Percentiles rank a stretch among this genome's conserved stretches.
These are phyloP conservation scores for Porites evermanni DNA, from an alignment of 92 coral and sea anemone species.

Conservation along the genomic window DNA sequence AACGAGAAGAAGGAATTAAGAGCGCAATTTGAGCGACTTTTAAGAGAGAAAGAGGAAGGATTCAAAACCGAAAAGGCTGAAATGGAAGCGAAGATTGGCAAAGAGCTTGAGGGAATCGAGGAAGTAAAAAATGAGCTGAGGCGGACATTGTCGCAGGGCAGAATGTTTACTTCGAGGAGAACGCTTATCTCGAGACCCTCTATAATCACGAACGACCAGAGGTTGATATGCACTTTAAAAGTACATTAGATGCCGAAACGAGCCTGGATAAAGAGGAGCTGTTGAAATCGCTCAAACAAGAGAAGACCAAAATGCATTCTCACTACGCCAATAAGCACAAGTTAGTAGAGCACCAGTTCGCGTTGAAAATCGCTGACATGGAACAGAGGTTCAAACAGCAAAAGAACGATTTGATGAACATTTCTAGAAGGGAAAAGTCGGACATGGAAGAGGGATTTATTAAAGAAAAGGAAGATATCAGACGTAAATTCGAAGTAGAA, in stretches of 20 bases:
- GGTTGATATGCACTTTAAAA: constrained; percentile 89
- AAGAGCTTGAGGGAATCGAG: constrained; percentile 83
- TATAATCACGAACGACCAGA: constrained; percentile 87
- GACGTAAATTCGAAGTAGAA: no score
- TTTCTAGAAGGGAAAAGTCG: no score
- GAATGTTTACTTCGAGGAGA: constrained; percentile 87
- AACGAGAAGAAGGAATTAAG: no score
- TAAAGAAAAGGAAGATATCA: no score
- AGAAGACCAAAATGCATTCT: constrained; percentile 79
- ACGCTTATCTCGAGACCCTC: constrained; percentile 67
- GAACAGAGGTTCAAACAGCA: no score
- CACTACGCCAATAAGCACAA: constrained; percentile 86
- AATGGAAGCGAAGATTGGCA: no score
- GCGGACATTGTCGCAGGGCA: constrained; percentile 71
- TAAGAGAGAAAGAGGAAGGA: constrained; percentile 70
- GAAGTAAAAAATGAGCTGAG: constrained; percentile 70
- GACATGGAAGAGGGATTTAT: no score
- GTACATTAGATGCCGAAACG: constrained; percentile 53
- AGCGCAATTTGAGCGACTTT: constrained; percentile 64
- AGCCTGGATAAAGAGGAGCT: constrained; percentile 64
- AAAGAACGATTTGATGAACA: no score
- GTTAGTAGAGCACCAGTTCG: constrained; percentile 89
- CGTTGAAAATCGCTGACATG: constrained; percentile 87
- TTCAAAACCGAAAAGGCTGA: no score
- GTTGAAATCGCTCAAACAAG: constrained; percentile 74